Conservation (phyloP, 2,113 vertebrate species). For the Scalopus aquaticus region DNA sequence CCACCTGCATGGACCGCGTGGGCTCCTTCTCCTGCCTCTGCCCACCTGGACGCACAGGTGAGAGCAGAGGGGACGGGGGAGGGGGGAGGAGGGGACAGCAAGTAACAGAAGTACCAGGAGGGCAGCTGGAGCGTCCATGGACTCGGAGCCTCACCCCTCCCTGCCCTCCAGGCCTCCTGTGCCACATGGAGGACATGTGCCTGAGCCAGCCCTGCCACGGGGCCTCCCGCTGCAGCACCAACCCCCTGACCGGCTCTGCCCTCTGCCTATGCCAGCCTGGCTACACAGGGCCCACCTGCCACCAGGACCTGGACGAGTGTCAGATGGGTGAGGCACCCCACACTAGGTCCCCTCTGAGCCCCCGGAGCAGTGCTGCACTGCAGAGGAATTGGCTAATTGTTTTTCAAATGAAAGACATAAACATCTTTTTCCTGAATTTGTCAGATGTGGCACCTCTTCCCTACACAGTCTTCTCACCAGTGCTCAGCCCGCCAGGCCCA, state of each 20-base stretch:
- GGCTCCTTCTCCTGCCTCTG: slow-evolving; percentile 81
- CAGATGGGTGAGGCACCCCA: slow-evolving; percentile 76
- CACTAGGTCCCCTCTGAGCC: background rate
- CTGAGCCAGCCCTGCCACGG: slow-evolving; percentile 79
- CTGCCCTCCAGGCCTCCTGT: slow-evolving; percentile 78
- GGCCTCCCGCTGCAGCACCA: slow-evolving; percentile 81
- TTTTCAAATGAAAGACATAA: background rate
- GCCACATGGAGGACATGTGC: slow-evolving; percentile 81
- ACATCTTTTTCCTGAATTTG: background rate
- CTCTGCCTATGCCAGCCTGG: slow-evolving; percentile 81
- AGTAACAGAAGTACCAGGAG: background rate
- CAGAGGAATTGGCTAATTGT: background rate
- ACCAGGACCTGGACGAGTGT: slow-evolving; percentile 82
- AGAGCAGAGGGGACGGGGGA: background rate
- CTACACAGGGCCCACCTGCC: slow-evolving; percentile 81
- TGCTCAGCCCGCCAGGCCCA: background rate
- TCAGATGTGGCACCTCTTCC: background rate
- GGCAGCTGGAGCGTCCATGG: background rate
- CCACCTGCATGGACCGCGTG: slow-evolving; percentile 80
- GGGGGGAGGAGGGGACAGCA: too few species aligned
- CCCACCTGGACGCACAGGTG: slow-evolving; percentile 80
- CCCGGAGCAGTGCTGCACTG: background rate
- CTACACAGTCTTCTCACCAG: background rate
- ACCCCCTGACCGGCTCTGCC: slow-evolving; percentile 74
- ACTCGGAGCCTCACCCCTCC: background rate